Percentiles rank a stretch among this genome's conserved stretches.
phyloP scores from a whole-genome alignment of 2,113 vertebrate genomes.

The Camelus bactrianus region DNA sequence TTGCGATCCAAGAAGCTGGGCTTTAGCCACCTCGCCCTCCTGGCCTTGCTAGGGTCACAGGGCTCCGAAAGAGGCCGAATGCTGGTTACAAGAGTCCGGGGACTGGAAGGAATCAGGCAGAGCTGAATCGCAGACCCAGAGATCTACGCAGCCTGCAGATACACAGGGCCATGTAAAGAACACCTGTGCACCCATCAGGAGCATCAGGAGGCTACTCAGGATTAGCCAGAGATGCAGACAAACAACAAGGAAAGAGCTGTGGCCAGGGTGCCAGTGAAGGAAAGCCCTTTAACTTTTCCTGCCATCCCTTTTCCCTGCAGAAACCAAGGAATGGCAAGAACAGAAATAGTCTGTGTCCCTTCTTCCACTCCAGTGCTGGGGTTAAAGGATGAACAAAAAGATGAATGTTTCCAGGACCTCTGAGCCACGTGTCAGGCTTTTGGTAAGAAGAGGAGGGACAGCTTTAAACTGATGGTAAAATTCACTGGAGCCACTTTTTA shows the following conservation, averaged over 20 bases:
- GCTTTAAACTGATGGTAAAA: background rate
- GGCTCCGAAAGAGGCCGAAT: background rate
- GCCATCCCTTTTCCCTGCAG: background rate
- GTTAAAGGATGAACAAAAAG: background rate
- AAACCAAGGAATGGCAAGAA: background rate
- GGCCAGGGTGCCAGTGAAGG: accelerated
- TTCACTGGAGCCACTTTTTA: background rate
- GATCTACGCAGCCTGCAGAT: background rate
- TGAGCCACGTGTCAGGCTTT: background rate
- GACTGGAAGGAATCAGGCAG: background rate
- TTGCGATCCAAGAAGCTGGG: background rate
- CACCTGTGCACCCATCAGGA: accelerated
- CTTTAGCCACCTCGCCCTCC: too few relatives aligned
- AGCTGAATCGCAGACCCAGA: too few relatives aligned
- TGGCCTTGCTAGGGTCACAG: background rate
- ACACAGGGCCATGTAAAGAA: background rate
- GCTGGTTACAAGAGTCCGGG: background rate
- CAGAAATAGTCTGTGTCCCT: too few relatives aligned
- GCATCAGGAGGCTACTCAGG: background rate
- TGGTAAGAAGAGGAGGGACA: background rate
- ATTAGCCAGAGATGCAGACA: background rate
- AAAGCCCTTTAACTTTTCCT: background rate
- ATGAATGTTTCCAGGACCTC: background rate
- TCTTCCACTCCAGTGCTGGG: background rate
- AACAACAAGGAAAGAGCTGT: background rate